phyloP scores from a whole-genome alignment of 2,888 invertebrate genomes.

The Nowickia ferox region DNA sequence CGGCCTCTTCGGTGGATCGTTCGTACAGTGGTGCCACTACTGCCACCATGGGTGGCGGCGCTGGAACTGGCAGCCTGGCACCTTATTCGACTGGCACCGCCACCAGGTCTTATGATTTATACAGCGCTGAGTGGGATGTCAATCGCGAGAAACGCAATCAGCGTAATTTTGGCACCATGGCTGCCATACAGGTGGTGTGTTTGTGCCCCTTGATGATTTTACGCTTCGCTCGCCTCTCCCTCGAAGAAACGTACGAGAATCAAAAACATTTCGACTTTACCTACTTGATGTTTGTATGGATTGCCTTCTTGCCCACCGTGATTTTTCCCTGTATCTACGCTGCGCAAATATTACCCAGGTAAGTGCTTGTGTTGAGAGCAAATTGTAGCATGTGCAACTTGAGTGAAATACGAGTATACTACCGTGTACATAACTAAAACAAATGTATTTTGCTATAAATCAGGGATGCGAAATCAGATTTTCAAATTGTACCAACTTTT shows the following conservation, averaged over 20 bases:
- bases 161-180: slow-evolving; percentile 87
- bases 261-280: slow-evolving; percentile 87
- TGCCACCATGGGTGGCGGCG: slow-evolving; percentile 65
- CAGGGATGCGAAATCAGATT: too few relatives aligned
- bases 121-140: slow-evolving; percentile 85
- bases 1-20: slow-evolving; percentile 79
- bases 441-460: too few relatives aligned
- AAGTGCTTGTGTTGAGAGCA: not conserved
- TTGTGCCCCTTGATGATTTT: slow-evolving; percentile 87
- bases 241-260: slow-evolving; percentile 88
- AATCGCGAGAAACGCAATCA: slow-evolving; percentile 87
- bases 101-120: slow-evolving; percentile 83
- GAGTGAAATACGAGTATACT: not conserved
- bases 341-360: slow-evolving; percentile 87
- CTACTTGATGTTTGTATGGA: slow-evolving; percentile 88
- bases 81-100: slow-evolving; percentile 70
- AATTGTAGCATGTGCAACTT: not conserved
- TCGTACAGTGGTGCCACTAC: slow-evolving; percentile 77
- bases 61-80: slow-evolving; percentile 59
- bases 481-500: too few relatives aligned
- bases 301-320: slow-evolving; percentile 88
- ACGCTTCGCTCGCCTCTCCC: slow-evolving; percentile 86
- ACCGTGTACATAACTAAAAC: too few relatives aligned
- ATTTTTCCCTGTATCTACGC: slow-evolving; percentile 87
- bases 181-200: slow-evolving; percentile 87